These are phyloP conservation scores for Sebastiscus albofasciatus DNA, from an alignment of 2,797 vertebrate genomes.

Conservation along the genomic window DNA sequence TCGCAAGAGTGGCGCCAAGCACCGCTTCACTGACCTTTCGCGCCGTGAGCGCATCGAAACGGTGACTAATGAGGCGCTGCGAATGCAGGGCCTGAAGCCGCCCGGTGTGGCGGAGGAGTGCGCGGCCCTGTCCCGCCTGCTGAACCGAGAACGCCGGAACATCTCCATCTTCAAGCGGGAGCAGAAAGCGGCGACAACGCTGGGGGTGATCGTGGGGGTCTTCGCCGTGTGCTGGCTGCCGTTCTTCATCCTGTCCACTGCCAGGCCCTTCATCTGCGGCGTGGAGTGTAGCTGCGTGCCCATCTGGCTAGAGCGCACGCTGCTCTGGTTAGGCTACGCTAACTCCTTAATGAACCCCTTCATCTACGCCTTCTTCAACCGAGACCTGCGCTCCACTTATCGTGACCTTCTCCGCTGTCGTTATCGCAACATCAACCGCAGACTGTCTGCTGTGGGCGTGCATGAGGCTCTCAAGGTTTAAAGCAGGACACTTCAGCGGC, in stretches of 20 bases:
- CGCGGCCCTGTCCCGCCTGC: constrained; percentile 80
- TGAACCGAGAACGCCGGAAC: constrained; percentile 83
- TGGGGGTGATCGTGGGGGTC: constrained; percentile 86
- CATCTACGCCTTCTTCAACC: constrained; percentile 88
- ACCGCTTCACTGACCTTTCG: constrained; percentile 81
- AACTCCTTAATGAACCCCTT: constrained; percentile 89
- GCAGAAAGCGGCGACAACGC: constrained; percentile 87
- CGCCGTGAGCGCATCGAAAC: constrained; percentile 78
- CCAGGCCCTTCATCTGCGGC: constrained; percentile 87
- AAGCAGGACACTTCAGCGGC: neutral
- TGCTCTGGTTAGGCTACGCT: constrained; percentile 87
- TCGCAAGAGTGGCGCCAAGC: constrained; percentile 86
- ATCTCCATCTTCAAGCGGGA: constrained; percentile 88
- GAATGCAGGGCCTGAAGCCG: constrained; percentile 85
- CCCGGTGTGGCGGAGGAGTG: constrained; percentile 82
- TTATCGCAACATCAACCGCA: constrained; percentile 87
- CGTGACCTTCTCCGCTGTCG: constrained; percentile 85
- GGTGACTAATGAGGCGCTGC: constrained; percentile 78
- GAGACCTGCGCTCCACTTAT: constrained; percentile 86
- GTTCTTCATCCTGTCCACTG: constrained; percentile 86
- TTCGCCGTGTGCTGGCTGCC: constrained; percentile 86
- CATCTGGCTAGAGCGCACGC: constrained; percentile 86
- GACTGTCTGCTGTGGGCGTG: constrained; percentile 86
- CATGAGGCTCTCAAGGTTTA: constrained; percentile 85
- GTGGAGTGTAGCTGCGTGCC: constrained; percentile 87